These are phyloP conservation scores for Stylophora pistillata DNA, from an alignment of 64 coral and sea anemone species.

Conservation along the genomic window DNA sequence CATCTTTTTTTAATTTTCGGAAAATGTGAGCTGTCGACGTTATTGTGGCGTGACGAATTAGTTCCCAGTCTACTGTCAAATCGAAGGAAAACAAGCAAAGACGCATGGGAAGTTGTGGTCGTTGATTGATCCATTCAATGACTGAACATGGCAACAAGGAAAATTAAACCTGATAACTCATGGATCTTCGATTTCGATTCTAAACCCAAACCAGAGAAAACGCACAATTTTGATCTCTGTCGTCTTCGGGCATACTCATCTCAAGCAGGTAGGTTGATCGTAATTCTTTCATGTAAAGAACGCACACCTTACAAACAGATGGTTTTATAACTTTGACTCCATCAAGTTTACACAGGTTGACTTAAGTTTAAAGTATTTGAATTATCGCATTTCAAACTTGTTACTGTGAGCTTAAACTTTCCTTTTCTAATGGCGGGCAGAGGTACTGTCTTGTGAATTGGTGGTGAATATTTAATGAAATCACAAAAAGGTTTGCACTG, in stretches of 20 bases:
- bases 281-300: background rate
- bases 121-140: background rate
- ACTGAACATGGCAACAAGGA: background rate
- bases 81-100: background rate
- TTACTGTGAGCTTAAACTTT: too few relatives aligned
- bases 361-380: too few relatives aligned
- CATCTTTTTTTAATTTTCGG: background rate
- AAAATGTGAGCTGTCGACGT: background rate
- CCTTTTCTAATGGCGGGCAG: too few relatives aligned
- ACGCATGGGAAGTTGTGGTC: background rate
- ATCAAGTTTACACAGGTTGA: too few relatives aligned
- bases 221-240: constrained; percentile 29
- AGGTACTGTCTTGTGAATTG: too few relatives aligned
- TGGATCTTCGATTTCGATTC: constrained; percentile 8
- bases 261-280: background rate
- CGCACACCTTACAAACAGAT: background rate
- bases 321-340: too few relatives aligned
- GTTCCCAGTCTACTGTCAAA: background rate
- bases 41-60: background rate
- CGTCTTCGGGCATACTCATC: background rate
- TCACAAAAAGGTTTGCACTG: too few relatives aligned
- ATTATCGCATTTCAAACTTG: too few relatives aligned
- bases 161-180: background rate
- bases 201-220: constrained; percentile 8
- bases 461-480: too few relatives aligned